Conservation (phyloP, 2,113 vertebrate species). For the Leptobrachium leishanense region DNA sequence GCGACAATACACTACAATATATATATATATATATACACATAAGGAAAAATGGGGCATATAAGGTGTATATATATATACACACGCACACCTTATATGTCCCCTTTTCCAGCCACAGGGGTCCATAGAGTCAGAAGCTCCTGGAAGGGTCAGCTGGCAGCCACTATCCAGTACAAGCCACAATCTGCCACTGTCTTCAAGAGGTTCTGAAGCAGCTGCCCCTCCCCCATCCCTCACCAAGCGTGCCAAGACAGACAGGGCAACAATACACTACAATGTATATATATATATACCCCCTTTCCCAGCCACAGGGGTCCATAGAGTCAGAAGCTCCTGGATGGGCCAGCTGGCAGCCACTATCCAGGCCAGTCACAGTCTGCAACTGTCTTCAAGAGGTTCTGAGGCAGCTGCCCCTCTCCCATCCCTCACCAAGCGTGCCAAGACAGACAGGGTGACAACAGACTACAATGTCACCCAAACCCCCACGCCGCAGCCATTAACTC, state of each 20-base stretch:
- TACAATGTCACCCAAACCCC: neutral
- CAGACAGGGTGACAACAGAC: neutral
- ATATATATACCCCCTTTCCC: too few relatives aligned
- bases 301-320: too few relatives aligned
- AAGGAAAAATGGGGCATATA: neutral
- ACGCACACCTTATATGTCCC: too few relatives aligned
- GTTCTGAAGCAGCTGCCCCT: conserved; percentile 13
- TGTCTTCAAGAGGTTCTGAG: neutral
- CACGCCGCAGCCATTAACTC: conserved; percentile 12
- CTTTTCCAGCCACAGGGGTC: too few relatives aligned
- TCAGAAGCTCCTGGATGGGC: too few relatives aligned
- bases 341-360: too few relatives aligned
- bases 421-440: neutral
- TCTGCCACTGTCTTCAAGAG: too few relatives aligned
- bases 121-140: too few relatives aligned
- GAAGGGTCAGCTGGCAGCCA: too few relatives aligned
- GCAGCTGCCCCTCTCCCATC: conserved; percentile 22
- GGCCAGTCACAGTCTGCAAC: too few relatives aligned
- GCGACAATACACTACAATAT: conserved; percentile 3
- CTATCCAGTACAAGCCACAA: too few relatives aligned
- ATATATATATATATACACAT: too few relatives aligned
- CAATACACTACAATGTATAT: neutral
- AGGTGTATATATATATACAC: neutral
- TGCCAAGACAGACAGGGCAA: neutral
- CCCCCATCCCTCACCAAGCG: neutral